Percentiles rank a stretch among this genome's conserved stretches.
phyloP scores from a whole-genome alignment of 2,113 vertebrate genomes.

The Chaetodon trifascialis region DNA sequence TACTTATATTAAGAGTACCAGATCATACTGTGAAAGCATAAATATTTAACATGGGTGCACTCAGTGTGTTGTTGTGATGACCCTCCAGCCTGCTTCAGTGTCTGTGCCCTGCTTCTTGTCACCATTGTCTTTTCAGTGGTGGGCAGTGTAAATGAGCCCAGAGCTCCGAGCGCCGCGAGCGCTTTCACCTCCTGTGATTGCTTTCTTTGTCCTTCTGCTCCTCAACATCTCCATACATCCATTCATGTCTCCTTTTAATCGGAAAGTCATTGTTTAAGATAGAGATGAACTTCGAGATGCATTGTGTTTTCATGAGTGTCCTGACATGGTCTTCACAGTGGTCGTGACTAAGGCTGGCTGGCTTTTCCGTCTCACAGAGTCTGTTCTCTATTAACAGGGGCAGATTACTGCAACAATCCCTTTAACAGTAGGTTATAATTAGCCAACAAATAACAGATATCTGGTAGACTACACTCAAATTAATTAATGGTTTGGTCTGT shows the following conservation, averaged over 20 bases:
- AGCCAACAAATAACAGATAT: no score
- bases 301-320: no score
- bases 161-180: neutral
- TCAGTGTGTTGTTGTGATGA: neutral
- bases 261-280: no score
- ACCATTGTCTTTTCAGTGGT: neutral
- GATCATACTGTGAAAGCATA: neutral
- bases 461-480: no score
- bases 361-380: no score
- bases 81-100: neutral
- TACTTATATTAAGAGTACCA: neutral
- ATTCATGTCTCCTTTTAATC: neutral
- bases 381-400: no score
- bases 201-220: neutral
- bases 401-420: no score
- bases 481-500: neutral
- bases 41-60: conserved; percentile 3
- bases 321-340: no score
- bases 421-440: neutral
- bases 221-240: neutral
- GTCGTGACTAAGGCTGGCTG: no score
- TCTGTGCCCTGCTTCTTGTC: neutral
- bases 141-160: neutral
- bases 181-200: neutral
- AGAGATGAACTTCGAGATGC: no score